A percentile compares a stretch with the other conserved stretches of the same genome.
phyloP scores from a whole-genome alignment of 2,888 invertebrate genomes.

The Cephonodes hylas region DNA sequence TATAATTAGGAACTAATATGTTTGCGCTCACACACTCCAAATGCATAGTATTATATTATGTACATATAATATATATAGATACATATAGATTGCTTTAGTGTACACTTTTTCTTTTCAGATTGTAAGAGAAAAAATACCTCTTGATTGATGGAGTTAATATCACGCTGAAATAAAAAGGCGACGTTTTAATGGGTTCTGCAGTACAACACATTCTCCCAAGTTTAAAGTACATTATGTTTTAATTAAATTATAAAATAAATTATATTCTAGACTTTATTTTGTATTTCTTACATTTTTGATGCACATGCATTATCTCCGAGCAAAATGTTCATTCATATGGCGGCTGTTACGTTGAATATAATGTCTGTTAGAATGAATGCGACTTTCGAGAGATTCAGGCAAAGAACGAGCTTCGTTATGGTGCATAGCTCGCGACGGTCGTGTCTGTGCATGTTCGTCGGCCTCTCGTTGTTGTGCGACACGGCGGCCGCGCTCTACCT shows the following conservation, averaged over 20 bases:
- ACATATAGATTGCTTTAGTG: too few relatives aligned
- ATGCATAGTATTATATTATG: too few relatives aligned
- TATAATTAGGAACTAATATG: too few relatives aligned
- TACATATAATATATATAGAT: too few relatives aligned
- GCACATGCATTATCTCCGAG: slow-evolving; percentile 76
- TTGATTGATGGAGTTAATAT: slow-evolving; percentile 71
- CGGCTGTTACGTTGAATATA: slow-evolving; percentile 91
- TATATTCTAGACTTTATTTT: slow-evolving; percentile 14
- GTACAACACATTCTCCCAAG: slow-evolving; percentile 28
- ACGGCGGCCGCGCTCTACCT: slow-evolving; percentile 83
- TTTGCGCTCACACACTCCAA: too few relatives aligned
- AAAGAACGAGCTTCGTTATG: slow-evolving; percentile 78
- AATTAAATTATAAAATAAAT: slow-evolving; percentile 23
- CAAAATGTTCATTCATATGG: slow-evolving; percentile 93
- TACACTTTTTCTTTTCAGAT: slow-evolving; percentile 79
- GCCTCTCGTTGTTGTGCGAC: slow-evolving; percentile 84
- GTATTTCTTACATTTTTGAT: not conserved
- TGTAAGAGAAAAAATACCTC: slow-evolving; percentile 86
- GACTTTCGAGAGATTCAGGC: slow-evolving; percentile 87
- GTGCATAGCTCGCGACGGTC: slow-evolving; percentile 83
- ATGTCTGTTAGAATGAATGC: slow-evolving; percentile 93
- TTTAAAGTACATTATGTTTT: slow-evolving; percentile 20
- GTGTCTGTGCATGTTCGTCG: slow-evolving; percentile 52
- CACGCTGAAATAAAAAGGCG: not conserved
- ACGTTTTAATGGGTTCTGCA: not conserved